phyloP scores from a whole-genome alignment of 1,140 invertebrate genomes.

The Sesamia nonagrioides region DNA sequence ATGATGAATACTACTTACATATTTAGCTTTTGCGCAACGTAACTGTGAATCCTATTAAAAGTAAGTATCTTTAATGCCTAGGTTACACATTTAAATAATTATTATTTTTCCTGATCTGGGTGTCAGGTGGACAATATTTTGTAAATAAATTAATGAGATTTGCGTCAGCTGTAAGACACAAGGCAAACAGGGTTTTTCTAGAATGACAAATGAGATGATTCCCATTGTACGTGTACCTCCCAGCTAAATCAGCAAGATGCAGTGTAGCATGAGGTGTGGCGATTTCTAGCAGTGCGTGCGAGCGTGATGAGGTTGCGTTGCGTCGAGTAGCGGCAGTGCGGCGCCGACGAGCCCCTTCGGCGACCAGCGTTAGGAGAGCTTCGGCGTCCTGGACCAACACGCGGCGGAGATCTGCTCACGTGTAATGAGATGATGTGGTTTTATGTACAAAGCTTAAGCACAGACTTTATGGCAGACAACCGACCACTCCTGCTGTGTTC shows the following conservation, averaged over 20 bases:
- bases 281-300: conserved; percentile 90
- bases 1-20: no score
- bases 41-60: no score
- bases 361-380: conserved; percentile 83
- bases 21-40: no score
- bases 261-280: conserved; percentile 87
- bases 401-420: conserved; percentile 87
- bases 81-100: no score
- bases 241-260: conserved; percentile 91
- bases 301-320: conserved; percentile 89
- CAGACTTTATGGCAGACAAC: no score
- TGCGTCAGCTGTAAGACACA: no score
- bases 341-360: conserved; percentile 84
- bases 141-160: no score
- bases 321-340: conserved; percentile 86
- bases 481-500: no score
- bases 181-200: no score
- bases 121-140: no score
- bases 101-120: no score
- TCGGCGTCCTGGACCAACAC: conserved; percentile 83
- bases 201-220: neutral
- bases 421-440: neutral
- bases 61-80: no score
- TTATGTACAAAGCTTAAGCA: neutral
- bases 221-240: conserved; percentile 69